A percentile compares a stretch with the other conserved stretches of the same genome.
Evolutionary conservation across 2,113 vertebrate genomes (phyloP).

Genomic region (Danionella cerebrum): DNA sequence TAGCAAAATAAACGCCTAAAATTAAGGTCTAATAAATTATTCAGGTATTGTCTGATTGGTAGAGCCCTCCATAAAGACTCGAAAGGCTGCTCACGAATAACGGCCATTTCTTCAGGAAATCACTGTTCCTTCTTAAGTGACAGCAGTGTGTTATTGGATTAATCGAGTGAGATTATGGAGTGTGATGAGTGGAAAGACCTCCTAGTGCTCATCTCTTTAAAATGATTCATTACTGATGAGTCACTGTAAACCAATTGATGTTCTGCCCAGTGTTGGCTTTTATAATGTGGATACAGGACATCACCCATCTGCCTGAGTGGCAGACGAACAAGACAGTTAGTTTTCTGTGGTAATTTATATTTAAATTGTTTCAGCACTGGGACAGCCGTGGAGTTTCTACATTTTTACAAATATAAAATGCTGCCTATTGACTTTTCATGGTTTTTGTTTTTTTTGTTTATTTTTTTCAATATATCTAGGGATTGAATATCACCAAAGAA

Average conservation of each 20-base stretch:
- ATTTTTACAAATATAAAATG: too few relatives aligned
- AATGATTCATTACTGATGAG: constrained; percentile 37
- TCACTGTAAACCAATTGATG: neutral
- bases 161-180: constrained; percentile 26
- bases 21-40: neutral
- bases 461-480: too few relatives aligned
- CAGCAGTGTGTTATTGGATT: constrained; percentile 30
- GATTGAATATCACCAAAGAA: too few relatives aligned
- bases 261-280: neutral
- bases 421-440: too few relatives aligned
- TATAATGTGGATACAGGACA: neutral
- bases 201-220: neutral
- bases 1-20: too few relatives aligned
- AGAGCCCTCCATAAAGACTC: neutral
- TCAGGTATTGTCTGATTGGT: neutral
- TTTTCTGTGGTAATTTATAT: too few relatives aligned
- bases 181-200: constrained; percentile 2
- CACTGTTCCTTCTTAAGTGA: constrained; percentile 39
- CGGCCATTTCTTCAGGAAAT: constrained; percentile 32
- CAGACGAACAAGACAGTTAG: too few relatives aligned
- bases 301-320: neutral
- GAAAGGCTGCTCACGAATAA: neutral
- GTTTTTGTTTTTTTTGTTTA: too few relatives aligned
- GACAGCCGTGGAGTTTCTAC: too few relatives aligned
- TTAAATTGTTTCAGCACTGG: neutral